Evolutionary conservation across 2,888 invertebrate genomes (phyloP).

Genomic region (Thereva unica): DNA sequence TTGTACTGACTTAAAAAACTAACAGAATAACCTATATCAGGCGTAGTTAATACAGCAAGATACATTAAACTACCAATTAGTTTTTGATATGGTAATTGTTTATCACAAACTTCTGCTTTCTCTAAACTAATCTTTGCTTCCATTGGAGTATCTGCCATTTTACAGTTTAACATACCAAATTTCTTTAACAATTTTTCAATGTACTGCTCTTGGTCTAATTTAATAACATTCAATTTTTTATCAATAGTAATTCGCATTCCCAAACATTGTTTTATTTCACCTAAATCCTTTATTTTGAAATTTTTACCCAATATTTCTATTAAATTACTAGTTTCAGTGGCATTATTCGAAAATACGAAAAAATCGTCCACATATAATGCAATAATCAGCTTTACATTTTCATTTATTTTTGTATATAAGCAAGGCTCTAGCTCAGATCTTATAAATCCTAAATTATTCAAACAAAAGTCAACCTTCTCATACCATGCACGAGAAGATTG

Average conservation of each 20-base stretch:
- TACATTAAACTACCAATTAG: not conserved
- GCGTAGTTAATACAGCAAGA: slow-evolving; percentile 30
- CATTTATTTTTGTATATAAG: slow-evolving; percentile 17
- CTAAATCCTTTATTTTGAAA: slow-evolving; percentile 19
- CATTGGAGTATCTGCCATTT: slow-evolving; percentile 17
- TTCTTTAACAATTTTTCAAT: slow-evolving; percentile 13
- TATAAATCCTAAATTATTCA: slow-evolving; percentile 10
- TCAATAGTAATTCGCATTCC: slow-evolving; percentile 2
- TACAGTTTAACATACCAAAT: slow-evolving; percentile 27
- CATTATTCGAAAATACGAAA: slow-evolving; percentile 2
- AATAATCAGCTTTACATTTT: not conserved
- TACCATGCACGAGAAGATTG: slow-evolving; percentile 35
- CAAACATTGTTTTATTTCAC: slow-evolving; percentile 13
- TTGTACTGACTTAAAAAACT: slow-evolving; percentile 39
- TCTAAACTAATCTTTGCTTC: slow-evolving; percentile 16
- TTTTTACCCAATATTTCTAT: slow-evolving; percentile 7
- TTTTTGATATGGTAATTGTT: slow-evolving; percentile 14
- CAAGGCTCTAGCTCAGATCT: slow-evolving; percentile 24
- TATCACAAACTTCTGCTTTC: slow-evolving; percentile 8
- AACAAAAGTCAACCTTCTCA: not conserved
- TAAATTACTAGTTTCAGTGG: not conserved
- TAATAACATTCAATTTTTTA: slow-evolving; percentile 14
- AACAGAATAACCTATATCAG: slow-evolving; percentile 39
- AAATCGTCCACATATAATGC: slow-evolving; percentile 15
- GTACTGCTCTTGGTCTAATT: slow-evolving; percentile 20